Evolutionary conservation across 2,113 vertebrate genomes (phyloP).

Genomic region (Malurus melanocephalus): DNA sequence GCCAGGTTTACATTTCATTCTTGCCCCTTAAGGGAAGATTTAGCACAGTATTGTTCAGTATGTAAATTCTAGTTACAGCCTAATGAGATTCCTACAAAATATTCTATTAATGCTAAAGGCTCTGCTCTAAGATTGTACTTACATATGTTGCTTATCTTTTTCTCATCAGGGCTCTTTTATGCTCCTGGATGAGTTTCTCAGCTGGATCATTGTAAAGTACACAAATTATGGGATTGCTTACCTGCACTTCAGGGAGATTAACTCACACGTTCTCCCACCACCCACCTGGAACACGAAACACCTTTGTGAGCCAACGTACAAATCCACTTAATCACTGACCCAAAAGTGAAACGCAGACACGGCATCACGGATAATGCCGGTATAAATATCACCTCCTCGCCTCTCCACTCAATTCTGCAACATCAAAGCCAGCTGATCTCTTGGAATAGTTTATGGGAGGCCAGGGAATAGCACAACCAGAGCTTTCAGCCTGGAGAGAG

Average conservation of each 20-base stretch:
- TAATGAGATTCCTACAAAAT: slow-evolving; percentile 61
- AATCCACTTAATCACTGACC: slow-evolving; percentile 27
- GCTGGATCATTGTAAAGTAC: slow-evolving; percentile 32
- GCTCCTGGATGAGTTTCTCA: slow-evolving; percentile 50
- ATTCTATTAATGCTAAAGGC: slow-evolving; percentile 49
- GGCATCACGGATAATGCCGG: neutral
- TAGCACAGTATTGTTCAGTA: slow-evolving; percentile 30
- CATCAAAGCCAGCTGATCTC: slow-evolving; percentile 34
- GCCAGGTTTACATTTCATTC: slow-evolving; percentile 25
- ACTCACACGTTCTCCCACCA: neutral
- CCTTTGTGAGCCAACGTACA: neutral
- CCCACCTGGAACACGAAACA: neutral
- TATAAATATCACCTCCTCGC: slow-evolving; percentile 17
- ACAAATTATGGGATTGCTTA: slow-evolving; percentile 42
- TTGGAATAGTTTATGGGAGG: neutral
- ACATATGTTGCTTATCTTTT: slow-evolving; percentile 52
- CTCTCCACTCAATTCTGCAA: neutral
- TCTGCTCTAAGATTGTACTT: slow-evolving; percentile 38
- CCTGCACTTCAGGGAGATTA: slow-evolving; percentile 54
- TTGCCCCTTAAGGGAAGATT: slow-evolving; percentile 46
- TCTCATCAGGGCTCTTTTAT: slow-evolving; percentile 53
- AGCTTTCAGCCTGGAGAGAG: neutral
- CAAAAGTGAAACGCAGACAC: neutral
- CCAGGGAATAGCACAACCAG: slow-evolving; percentile 3
- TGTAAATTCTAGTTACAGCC: slow-evolving; percentile 51